Percentiles rank a stretch among this genome's conserved stretches.
Evolutionary conservation across 2,113 vertebrate species (phyloP).

Genomic region (Epinephelus lanceolatus): DNA sequence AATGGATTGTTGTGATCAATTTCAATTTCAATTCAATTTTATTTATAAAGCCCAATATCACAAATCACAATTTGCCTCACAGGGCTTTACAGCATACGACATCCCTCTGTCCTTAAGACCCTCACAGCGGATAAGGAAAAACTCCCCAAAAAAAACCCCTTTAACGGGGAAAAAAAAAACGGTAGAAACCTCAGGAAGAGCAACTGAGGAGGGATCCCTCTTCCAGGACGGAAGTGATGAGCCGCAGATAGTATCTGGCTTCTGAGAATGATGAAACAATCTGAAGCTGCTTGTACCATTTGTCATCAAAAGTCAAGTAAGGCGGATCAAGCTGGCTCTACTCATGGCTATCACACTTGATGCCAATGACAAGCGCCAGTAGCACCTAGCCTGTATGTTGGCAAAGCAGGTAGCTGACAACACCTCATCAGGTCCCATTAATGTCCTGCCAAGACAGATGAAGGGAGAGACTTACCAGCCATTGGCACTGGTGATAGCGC

Average conservation of each 20-base stretch:
- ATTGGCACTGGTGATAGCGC: constrained; percentile 3
- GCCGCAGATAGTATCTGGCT: background rate
- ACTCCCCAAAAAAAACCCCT: no score
- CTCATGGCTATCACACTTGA: constrained; percentile 19
- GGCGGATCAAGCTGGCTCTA: constrained; percentile 35
- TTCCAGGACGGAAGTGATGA: no score
- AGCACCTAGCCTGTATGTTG: constrained; percentile 38
- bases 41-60: no score
- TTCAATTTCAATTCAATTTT: no score
- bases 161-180: no score
- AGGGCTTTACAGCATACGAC: no score
- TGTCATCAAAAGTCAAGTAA: constrained; percentile 26
- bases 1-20: background rate
- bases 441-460: constrained; percentile 55
- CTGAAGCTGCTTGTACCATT: constrained; percentile 9
- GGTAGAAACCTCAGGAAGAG: no score
- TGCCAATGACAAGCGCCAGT: constrained; percentile 47
- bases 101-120: no score
- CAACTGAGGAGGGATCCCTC: no score
- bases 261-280: constrained; percentile 28
- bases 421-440: constrained; percentile 43
- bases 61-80: no score
- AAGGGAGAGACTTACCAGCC: constrained; percentile 22
- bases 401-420: constrained; percentile 54
- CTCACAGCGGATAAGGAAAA: no score